Evolutionary conservation across 2,113 vertebrate genomes (phyloP), one percentile per base, ranked within the genome.

Genomic region (Girardinichthys multiradiatus): DNA sequence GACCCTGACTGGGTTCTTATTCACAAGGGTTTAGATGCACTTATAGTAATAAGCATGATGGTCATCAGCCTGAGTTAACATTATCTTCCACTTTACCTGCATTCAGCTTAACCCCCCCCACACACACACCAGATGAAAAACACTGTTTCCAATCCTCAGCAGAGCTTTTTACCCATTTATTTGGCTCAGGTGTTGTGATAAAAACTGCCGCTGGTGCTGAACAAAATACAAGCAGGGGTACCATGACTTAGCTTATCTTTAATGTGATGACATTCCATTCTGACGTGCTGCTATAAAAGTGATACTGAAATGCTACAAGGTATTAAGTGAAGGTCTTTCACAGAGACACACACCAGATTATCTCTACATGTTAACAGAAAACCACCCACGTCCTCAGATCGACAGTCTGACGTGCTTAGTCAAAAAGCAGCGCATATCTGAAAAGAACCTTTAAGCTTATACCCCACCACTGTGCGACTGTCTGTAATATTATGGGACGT

Each of bases 171-270:
- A 24, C n/a, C 12, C 13, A n/a, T 64, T 64, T 14, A 17, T 14
- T 64, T 10, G 2, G n/a, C 33, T 64, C 24, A 26, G 12, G 33
- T 28, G 17, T 17, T 61, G 27, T n/a, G 37, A 39, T 39, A 26
- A 64, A 64, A 27, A 13, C 19, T 39, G 2, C 17, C 21, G 21
- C 48, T n/a, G 21, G 15, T 15, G 19, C 63, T 19, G 26, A 4
- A 51, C 27, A 48, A 64, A 64, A 64, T 63, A 37, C 29, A 27
- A 64, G 62, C 26, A 15, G 17, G 62, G 31, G 17, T 39, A 64
- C 13, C 33, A 27, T 13, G 2, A 17, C 62, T 39, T n/a, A 39
- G 33, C 30, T 62, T 21, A 31, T 62, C 60, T 62, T 64, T 27
- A 39, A 17, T 64, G 33, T 64, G 62, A 42, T n/a, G 2, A 15